Conservation (phyloP, 2,797 vertebrate genomes). For the Anabas testudineus region DNA sequence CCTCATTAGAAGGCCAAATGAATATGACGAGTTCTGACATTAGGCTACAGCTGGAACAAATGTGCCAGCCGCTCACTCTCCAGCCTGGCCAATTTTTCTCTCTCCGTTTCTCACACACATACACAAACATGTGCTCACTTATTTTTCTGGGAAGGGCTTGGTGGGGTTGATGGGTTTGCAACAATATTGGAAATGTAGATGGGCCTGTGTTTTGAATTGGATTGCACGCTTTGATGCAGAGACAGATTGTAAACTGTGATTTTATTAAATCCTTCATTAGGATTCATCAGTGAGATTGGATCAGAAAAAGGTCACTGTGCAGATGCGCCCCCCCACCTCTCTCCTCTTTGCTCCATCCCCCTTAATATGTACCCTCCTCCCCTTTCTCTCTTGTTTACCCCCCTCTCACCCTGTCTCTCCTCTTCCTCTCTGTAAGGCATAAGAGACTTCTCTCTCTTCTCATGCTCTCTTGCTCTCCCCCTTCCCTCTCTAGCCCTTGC, state of each 20-base stretch:
- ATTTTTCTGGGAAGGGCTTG: conserved; percentile 63
- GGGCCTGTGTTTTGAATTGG: conserved; percentile 84
- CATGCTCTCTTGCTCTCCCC: conserved; percentile 29
- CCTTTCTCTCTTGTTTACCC: conserved; percentile 38
- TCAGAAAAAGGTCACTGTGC: conserved; percentile 92
- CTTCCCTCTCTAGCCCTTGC: conserved; percentile 55
- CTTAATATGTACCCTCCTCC: conserved; percentile 46
- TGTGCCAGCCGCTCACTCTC: conserved; percentile 76
- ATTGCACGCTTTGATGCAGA: conserved; percentile 89
- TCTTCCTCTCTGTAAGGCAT: conserved; percentile 40
- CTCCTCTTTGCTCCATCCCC: conserved; percentile 57
- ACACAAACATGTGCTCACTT: conserved; percentile 53
- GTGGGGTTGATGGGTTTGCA: conserved; percentile 73
- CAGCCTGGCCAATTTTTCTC: conserved; percentile 76
- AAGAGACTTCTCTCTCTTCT: conserved; percentile 52
- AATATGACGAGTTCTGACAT: conserved; percentile 87
- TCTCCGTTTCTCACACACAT: conserved; percentile 36
- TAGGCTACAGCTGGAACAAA: conserved; percentile 86
- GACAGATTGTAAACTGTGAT: conserved; percentile 90
- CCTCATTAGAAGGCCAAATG: conserved; percentile 85
- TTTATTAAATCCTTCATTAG: conserved; percentile 92
- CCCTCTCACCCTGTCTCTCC: conserved; percentile 17
- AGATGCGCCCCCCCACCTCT: conserved; percentile 81
- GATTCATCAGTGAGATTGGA: conserved; percentile 90
- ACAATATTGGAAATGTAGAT: conserved; percentile 83